Evolutionary conservation across 1,140 invertebrate species (phyloP).

Genomic region (Mizuhopecten yessoensis): DNA sequence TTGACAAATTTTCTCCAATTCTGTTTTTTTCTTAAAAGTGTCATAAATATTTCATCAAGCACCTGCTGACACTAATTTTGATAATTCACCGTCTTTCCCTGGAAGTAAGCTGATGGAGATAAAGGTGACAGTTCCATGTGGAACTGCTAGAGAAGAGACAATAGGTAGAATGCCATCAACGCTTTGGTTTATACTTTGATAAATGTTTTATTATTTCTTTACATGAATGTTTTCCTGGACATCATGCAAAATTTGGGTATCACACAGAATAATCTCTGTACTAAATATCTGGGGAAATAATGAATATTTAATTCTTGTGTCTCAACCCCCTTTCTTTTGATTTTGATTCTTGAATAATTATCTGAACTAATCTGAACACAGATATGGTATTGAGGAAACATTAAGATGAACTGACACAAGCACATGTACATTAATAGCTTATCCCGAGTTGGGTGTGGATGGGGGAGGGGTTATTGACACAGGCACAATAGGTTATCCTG

Average conservation of each 20-base stretch:
- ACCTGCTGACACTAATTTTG: neutral
- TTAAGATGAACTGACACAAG: too few species aligned
- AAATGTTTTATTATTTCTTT: neutral
- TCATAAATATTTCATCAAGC: neutral
- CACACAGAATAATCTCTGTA: neutral
- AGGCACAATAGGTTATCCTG: too few species aligned
- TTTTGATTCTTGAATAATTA: too few species aligned
- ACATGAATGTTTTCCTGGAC: neutral
- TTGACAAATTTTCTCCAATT: neutral
- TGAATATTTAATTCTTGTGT: too few species aligned
- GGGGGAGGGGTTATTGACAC: too few species aligned
- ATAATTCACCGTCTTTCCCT: neutral
- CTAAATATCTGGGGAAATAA: too few species aligned
- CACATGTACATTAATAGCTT: too few species aligned
- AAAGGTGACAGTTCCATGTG: neutral
- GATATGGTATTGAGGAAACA: too few species aligned
- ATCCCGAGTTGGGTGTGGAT: too few species aligned
- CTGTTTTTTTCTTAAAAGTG: constrained; percentile 31
- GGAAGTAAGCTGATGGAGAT: neutral
- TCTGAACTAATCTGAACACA: too few species aligned
- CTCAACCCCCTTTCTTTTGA: too few species aligned
- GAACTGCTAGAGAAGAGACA: neutral
- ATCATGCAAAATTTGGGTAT: neutral
- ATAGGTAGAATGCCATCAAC: neutral
- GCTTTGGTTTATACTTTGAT: neutral